Conservation (phyloP, 2,888 invertebrate genomes). For the Lepidocyrtinus sp. region DNA sequence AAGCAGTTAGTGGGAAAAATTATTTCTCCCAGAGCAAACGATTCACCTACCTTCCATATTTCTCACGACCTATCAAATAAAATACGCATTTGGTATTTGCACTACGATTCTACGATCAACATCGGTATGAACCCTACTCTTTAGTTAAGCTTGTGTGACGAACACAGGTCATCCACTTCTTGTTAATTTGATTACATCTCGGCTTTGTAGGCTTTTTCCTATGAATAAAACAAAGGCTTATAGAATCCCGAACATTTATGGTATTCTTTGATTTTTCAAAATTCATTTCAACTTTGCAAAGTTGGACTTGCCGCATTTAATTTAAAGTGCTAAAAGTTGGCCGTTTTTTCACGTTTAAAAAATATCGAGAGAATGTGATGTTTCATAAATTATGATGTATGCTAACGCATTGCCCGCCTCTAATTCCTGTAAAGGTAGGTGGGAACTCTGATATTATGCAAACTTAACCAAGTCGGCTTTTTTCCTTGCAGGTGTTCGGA, state of each 20-base stretch:
- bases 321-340: too few species aligned
- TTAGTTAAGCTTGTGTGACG: slow-evolving; percentile 1
- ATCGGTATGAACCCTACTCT: too few species aligned
- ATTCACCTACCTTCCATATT: slow-evolving; percentile 46
- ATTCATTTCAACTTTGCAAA: too few species aligned
- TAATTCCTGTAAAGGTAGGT: neutral
- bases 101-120: too few species aligned
- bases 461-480: neutral
- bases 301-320: too few species aligned
- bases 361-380: neutral
- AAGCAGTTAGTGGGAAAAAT: slow-evolving; percentile 24
- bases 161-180: slow-evolving; percentile 56
- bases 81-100: neutral
- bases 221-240: too few species aligned
- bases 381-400: neutral
- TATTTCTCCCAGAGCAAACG: slow-evolving; percentile 35
- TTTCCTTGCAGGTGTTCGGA: neutral
- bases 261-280: too few species aligned
- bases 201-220: slow-evolving; percentile 36
- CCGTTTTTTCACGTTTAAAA: too few species aligned
- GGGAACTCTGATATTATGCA: neutral
- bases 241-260: too few species aligned
- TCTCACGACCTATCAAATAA: slow-evolving; percentile 48
- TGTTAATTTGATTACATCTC: slow-evolving; percentile 51
- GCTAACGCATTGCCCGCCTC: neutral